Base-by-base conservation (phyloP, 2,888 invertebrate species). In the Rosalia funebris region DNA sequence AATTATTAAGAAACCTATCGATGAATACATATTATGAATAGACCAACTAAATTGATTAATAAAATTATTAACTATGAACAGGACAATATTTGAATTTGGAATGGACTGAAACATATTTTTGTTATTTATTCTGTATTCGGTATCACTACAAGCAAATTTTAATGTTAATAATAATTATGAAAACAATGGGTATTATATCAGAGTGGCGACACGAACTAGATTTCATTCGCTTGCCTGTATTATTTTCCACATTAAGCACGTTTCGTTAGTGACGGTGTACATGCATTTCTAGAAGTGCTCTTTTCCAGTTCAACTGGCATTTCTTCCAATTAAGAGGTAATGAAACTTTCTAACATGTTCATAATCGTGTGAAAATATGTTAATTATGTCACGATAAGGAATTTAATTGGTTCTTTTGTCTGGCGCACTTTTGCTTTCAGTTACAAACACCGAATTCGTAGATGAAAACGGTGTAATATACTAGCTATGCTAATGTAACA, bases 291-390 rank as follows among this genome's bases (percentile, higher is more conserved):
- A 5, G 25, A 3, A 9, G 9, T 25, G 11, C 31, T 15, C 20
- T 50, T 50, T 39, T 39, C 20, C 19, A 14, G 17, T 34, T 50
- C 20, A 20, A 39, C n/a, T 12, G 14, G 9, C 37, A 20, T 32
- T 50, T 39, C 50, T 37, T 39, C 19, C 20, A 50, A 39, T 39
- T 50, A 50, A 25, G 16, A 7, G 10, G 15, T 39, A 37, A 31
- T 39, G 25, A 39, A 50, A 39, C 50, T 50, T 50, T 50, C 50
- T 50, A 50, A 19, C 36, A 19, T 20, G 37, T 20, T 25, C 25
- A 50, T 39, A 25, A 16, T 20, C 31, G 50, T 50, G 50, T 50
- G 50, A 50, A 50, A 50, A 50, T 39, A 50, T 39, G 50, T 12
- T 39, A 50, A 50, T 39, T 34, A n/a, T 39, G 31, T 5, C 4